Evolutionary conservation across 2,888 invertebrate species (phyloP).

Genomic region (Rotaria magnacalcarata): DNA sequence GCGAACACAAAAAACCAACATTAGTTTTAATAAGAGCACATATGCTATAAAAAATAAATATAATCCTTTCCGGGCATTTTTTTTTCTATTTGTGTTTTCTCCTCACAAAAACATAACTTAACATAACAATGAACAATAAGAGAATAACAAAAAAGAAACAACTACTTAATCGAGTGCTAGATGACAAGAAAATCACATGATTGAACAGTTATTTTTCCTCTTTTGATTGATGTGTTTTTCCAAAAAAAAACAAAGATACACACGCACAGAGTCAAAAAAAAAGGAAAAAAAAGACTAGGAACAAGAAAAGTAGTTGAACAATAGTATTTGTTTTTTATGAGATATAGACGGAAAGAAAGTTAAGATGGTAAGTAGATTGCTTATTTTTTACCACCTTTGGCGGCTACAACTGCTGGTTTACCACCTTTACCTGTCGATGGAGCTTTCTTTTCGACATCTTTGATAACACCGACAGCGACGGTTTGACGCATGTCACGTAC

Average conservation of each 20-base stretch:
- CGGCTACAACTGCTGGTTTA: slow-evolving; percentile 91
- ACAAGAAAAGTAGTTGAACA: background rate
- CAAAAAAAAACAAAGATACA: background rate
- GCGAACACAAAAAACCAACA: background rate
- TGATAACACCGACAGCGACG: slow-evolving; percentile 92
- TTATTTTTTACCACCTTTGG: slow-evolving; percentile 54
- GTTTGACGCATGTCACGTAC: slow-evolving; percentile 99
- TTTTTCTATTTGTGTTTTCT: background rate
- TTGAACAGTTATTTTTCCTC: background rate
- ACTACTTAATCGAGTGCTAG: background rate
- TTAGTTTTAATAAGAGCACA: background rate
- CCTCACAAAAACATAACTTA: background rate
- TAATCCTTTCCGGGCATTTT: background rate
- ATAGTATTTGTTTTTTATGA: background rate
- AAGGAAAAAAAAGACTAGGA: background rate
- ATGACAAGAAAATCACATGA: background rate
- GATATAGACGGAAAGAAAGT: background rate
- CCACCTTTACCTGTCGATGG: slow-evolving; percentile 71
- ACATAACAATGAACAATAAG: background rate
- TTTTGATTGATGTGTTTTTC: background rate
- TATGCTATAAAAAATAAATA: background rate
- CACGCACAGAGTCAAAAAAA: background rate
- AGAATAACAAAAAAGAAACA: background rate
- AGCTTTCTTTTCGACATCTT: slow-evolving; percentile 74
- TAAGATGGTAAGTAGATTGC: background rate